Percentiles rank a stretch among this genome's conserved stretches.
These are phyloP conservation scores for Parauchenoglanis punctatus DNA, from an alignment of 2,797 vertebrate genomes.

Conservation along the genomic window DNA sequence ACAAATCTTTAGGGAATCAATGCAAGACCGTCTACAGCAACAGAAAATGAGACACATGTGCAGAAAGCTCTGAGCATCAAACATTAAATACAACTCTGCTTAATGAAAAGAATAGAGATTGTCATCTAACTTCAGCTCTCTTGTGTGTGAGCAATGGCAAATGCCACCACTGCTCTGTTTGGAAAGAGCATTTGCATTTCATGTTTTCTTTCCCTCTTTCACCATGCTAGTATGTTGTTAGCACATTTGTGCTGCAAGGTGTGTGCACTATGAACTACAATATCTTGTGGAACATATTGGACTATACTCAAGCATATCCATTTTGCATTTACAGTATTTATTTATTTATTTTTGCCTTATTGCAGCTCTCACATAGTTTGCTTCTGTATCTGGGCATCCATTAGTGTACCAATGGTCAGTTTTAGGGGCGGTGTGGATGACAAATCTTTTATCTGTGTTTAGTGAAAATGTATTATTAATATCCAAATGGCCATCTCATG, in stretches of 20 bases:
- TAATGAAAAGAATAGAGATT: neutral
- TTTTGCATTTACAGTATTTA: neutral
- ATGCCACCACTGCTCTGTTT: neutral
- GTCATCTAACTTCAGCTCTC: neutral
- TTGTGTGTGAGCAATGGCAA: neutral
- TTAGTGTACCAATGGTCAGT: neutral
- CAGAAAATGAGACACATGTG: neutral
- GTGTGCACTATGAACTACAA: neutral
- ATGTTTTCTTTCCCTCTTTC: no score
- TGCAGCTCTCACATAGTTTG: neutral
- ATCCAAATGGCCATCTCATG: neutral
- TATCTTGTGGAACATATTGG: neutral
- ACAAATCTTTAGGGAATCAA: neutral
- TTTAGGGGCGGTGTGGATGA: neutral
- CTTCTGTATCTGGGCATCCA: neutral
- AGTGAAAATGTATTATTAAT: neutral
- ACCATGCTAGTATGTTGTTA: neutral
- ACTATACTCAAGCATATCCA: neutral
- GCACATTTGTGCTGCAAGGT: neutral
- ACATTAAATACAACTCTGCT: no score
- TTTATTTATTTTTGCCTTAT: neutral
- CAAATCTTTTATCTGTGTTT: neutral
- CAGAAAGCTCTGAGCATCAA: neutral
- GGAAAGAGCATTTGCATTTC: conserved; percentile 2
- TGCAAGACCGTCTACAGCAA: neutral